These are phyloP conservation scores for Choreutis nemorana DNA, from an alignment of 2,888 invertebrate genomes.

Conservation along the genomic window DNA sequence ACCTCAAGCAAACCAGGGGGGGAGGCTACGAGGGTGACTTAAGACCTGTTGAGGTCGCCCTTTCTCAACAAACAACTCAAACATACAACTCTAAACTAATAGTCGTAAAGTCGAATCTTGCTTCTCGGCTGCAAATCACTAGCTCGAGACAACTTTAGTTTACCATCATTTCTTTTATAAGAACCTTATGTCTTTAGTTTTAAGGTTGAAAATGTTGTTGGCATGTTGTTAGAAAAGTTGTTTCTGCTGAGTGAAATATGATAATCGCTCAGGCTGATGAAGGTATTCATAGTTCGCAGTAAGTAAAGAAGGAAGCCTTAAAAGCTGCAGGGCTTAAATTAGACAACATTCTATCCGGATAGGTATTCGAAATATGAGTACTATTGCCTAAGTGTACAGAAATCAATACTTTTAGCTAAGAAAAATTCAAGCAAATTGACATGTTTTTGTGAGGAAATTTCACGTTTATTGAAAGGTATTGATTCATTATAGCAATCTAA, in stretches of 20 bases:
- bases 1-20: conserved; percentile 37
- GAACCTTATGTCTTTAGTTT: conserved; percentile 2
- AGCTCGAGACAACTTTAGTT: no score
- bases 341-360: neutral
- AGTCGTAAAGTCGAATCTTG: no score
- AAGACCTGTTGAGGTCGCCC: conserved; percentile 44
- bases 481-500: no score
- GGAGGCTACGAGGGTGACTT: conserved; percentile 35
- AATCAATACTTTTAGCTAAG: no score
- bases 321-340: conserved; percentile 11
- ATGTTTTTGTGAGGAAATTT: no score
- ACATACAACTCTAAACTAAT: no score
- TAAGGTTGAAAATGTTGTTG: conserved; percentile 11
- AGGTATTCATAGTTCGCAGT: conserved; percentile 53
- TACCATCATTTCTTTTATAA: conserved; percentile 8
- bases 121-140: no score
- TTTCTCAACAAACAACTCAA: conserved; percentile 25
- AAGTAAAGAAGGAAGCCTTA: conserved; percentile 43
- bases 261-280: conserved; percentile 54
- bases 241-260: conserved; percentile 49
- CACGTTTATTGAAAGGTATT: no score
- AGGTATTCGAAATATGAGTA: neutral
- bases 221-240: conserved; percentile 2
- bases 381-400: neutral
- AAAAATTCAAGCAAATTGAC: no score